These are phyloP conservation scores for Athrips mouffetella DNA, from an alignment of 2,888 invertebrate species.

Conservation along the genomic window DNA sequence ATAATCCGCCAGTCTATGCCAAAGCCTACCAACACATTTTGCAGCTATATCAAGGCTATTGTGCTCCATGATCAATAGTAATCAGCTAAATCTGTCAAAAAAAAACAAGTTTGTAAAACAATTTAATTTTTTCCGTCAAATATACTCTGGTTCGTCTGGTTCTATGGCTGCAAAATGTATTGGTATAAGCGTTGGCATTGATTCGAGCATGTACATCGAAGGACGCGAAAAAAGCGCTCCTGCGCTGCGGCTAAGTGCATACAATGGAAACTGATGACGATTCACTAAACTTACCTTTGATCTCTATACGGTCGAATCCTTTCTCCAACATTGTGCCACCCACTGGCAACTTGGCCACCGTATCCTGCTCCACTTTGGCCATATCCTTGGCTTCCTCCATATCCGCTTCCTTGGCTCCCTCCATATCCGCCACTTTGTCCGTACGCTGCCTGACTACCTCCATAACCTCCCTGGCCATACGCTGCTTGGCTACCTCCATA, in stretches of 20 bases:
- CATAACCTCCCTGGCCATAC: constrained; percentile 23
- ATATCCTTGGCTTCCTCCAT: constrained; percentile 12
- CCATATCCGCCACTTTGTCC: constrained; percentile 16
- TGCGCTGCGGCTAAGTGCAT: not conserved
- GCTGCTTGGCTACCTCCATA: not conserved
- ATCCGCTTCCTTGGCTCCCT: constrained; percentile 53
- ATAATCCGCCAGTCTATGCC: too few species aligned
- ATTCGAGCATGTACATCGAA: too few species aligned
- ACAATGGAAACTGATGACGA: not conserved
- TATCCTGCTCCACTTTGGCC: constrained; percentile 18
- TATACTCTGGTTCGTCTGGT: too few species aligned
- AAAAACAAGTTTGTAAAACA: too few species aligned
- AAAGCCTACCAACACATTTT: too few species aligned
- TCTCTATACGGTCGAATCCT: constrained; percentile 64
- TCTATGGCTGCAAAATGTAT: too few species aligned
- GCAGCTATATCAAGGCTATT: too few species aligned
- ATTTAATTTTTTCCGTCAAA: too few species aligned
- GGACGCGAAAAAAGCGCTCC: not conserved
- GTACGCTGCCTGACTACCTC: too few species aligned
- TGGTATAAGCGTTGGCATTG: too few species aligned
- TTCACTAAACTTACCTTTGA: constrained; percentile 45
- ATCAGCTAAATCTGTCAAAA: too few species aligned
- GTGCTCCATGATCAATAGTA: too few species aligned
- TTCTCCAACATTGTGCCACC: constrained; percentile 65
- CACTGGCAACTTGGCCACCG: constrained; percentile 41